Conservation (phyloP, 2,797 vertebrate genomes). For the Chaenodraco wilsoni region DNA sequence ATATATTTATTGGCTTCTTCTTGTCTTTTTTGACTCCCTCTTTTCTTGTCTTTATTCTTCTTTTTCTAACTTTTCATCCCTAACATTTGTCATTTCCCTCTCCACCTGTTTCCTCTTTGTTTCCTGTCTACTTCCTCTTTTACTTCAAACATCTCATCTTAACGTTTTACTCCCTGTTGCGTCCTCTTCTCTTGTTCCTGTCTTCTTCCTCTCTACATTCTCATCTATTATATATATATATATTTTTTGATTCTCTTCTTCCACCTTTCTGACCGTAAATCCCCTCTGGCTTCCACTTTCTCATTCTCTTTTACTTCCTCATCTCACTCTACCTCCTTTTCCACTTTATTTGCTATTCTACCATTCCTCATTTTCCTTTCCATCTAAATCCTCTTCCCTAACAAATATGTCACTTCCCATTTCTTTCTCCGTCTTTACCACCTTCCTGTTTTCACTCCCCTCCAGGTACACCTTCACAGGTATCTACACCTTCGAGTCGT, state of each 20-base stretch:
- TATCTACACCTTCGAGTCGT: slow-evolving; percentile 97
- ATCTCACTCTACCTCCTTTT: neutral
- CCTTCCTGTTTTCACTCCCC: neutral
- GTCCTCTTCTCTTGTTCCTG: no score
- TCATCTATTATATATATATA: no score
- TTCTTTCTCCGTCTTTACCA: no score
- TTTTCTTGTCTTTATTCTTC: neutral
- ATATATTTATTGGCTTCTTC: slow-evolving; percentile 28
- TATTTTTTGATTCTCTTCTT: no score
- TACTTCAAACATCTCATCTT: no score
- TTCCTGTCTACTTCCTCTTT: neutral
- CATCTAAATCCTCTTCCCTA: no score
- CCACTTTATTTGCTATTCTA: neutral
- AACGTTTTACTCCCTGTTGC: no score
- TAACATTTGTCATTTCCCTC: neutral
- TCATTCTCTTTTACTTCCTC: neutral
- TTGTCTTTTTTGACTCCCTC: neutral
- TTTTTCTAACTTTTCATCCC: neutral
- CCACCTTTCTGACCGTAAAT: no score
- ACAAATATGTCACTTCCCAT: no score
- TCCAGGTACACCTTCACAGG: slow-evolving; percentile 90
- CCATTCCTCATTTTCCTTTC: no score
- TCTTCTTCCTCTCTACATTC: no score
- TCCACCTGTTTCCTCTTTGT: neutral
- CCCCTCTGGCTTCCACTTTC: neutral